Base-by-base conservation (phyloP, 2,888 invertebrate genomes). In the Epirrhoe alternata region DNA sequence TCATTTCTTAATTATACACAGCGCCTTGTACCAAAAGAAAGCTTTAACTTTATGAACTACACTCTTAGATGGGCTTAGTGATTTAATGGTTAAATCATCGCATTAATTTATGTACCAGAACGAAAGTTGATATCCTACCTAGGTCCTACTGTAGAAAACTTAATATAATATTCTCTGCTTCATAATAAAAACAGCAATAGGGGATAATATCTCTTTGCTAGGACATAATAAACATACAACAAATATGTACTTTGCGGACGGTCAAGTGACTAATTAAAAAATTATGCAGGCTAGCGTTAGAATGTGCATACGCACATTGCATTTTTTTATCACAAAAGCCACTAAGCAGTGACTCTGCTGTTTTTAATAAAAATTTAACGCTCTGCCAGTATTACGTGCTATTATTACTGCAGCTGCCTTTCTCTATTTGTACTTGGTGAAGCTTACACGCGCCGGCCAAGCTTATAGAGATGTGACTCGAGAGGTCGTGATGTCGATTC, bases 291-390 rank as follows among this genome's bases (percentile, higher is more conserved):
- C 17, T 12, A 61, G 54, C n/a, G 24, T 47, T 54, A 38, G 35
- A 50, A 50, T 24, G 12, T 14, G 31, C 14, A 61, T 52, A 68
- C 42, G 60, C 64, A 68, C 57, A 70, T n/a, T n/a, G n/a, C n/a
- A n/a, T n/a, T n/a, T n/a, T n/a, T n/a, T n/a, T n/a, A 64, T 42
- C 55, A 68, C 61, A 66, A 64, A 59, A 58, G 33, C 38, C 2
- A 54, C 57, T 60, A 54, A 54, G 8, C 33, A 49, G 64, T 64
- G 53, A 60, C 64, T 65, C 31, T 72, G 53, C 68, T 67, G 76
- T 85, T 88, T 88, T 87, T 88, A 88, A 89, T 89, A 87, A 83
- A 87, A 89, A 87, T 87, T 88, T 86, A 86, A 85, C 86, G 86
- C 77, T 80, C 77, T 66, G 78, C 76, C 72, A 76, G 80, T 82